Evolutionary conservation across 2,797 vertebrate genomes (phyloP).

Genomic region (Chaunax sp.): DNA sequence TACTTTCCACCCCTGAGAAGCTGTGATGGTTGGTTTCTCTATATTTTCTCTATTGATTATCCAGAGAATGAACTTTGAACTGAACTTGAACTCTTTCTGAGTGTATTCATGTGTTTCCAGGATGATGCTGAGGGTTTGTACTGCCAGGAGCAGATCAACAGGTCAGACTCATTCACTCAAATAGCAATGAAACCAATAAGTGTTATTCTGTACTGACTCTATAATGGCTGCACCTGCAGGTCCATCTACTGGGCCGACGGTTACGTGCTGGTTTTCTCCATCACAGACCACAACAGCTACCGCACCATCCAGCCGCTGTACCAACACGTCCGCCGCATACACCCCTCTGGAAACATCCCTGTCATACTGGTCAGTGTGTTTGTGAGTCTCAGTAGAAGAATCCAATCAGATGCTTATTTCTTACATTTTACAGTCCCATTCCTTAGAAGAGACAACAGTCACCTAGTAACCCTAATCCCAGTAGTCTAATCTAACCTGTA

Average conservation of each 20-base stretch:
- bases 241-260: constrained; percentile 97
- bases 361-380: constrained; percentile 84
- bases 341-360: constrained; percentile 92
- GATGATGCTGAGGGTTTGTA: constrained; percentile 89
- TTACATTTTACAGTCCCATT: neutral
- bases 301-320: constrained; percentile 89
- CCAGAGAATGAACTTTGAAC: no score
- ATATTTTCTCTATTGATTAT: no score
- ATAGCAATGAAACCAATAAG: neutral
- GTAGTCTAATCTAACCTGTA: constrained; percentile 42
- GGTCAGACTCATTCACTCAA: constrained; percentile 46
- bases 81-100: no score
- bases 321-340: constrained; percentile 92
- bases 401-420: no score
- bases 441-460: constrained; percentile 3
- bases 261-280: constrained; percentile 93
- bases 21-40: no score
- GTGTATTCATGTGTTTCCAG: constrained; percentile 65
- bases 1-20: neutral
- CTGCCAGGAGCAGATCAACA: constrained; percentile 93
- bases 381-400: no score
- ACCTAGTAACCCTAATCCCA: constrained; percentile 50
- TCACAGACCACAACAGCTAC: constrained; percentile 93
- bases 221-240: constrained; percentile 62
- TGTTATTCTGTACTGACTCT: neutral